Evolutionary conservation across 2,888 invertebrate genomes (phyloP).

Genomic region (Matsumyia berberina): DNA sequence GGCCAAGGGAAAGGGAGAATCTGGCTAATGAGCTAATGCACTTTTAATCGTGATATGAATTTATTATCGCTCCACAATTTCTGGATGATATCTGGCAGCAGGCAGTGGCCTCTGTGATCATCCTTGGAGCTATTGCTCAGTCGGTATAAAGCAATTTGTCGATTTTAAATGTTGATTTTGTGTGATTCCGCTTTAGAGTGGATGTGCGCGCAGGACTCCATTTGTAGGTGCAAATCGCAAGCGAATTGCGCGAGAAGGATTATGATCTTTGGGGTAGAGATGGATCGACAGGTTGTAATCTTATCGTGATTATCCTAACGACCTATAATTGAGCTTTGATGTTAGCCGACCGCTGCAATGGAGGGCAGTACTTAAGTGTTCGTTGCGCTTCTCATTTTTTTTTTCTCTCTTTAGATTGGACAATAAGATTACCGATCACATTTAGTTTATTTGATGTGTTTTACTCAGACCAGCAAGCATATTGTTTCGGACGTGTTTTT

Average conservation of each 20-base stretch:
- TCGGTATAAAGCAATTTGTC: constrained; percentile 67
- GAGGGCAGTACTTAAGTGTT: background rate
- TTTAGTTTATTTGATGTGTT: no score
- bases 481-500: no score
- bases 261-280: constrained; percentile 39
- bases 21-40: constrained; percentile 76
- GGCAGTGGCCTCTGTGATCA: constrained; percentile 3
- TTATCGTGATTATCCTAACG: constrained; percentile 55
- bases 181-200: constrained; percentile 5
- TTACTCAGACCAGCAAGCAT: no score
- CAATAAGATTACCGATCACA: no score
- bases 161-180: constrained; percentile 60
- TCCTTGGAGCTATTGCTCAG: constrained; percentile 43
- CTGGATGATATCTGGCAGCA: constrained; percentile 41
- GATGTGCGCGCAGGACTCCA: background rate
- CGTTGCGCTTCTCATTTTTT: background rate
- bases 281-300: constrained; percentile 50
- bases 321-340: constrained; percentile 64
- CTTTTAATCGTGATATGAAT: constrained; percentile 76
- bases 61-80: constrained; percentile 67
- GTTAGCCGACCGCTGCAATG: constrained; percentile 18
- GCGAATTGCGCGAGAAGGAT: constrained; percentile 51
- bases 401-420: no score
- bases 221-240: constrained; percentile 59
- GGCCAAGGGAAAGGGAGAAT: constrained; percentile 31